These are phyloP conservation scores for Spatula clypeata DNA, from an alignment of 2,797 vertebrate genomes.

Conservation along the genomic window DNA sequence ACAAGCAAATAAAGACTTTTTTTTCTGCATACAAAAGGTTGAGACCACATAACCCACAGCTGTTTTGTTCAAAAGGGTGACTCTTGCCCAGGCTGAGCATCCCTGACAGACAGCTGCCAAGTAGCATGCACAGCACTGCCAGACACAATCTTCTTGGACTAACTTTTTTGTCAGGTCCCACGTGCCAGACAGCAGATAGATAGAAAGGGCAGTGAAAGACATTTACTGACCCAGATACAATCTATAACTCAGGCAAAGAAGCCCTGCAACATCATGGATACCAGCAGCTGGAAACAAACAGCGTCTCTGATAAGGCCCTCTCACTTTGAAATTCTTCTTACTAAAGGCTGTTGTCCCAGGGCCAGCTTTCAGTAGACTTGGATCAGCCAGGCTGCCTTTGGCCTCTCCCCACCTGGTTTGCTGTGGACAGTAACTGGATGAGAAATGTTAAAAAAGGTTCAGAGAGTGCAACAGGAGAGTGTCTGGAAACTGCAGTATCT, in stretches of 20 bases:
- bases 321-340: constrained; percentile 27
- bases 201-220: background rate
- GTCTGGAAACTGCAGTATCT: background rate
- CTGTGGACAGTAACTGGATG: background rate
- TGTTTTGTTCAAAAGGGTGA: background rate
- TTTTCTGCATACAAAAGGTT: background rate
- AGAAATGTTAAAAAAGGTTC: constrained; percentile 33
- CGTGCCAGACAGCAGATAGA: background rate
- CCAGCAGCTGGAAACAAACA: background rate
- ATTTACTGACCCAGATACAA: background rate
- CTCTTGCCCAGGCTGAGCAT: background rate
- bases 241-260: constrained; percentile 7
- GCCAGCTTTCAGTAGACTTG: constrained; percentile 25
- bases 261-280: background rate
- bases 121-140: background rate
- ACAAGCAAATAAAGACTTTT: constrained; percentile 13
- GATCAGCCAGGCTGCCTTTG: constrained; percentile 25
- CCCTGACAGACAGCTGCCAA: background rate
- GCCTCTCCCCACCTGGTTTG: constrained; percentile 13
- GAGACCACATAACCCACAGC: background rate
- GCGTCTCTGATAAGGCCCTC: background rate
- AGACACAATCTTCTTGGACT: background rate
- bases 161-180: background rate
- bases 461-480: background rate
- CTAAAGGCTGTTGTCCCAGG: background rate